Evolutionary conservation across 2,888 invertebrate species (phyloP).

Genomic region (Synanthedon formicaeformis): DNA sequence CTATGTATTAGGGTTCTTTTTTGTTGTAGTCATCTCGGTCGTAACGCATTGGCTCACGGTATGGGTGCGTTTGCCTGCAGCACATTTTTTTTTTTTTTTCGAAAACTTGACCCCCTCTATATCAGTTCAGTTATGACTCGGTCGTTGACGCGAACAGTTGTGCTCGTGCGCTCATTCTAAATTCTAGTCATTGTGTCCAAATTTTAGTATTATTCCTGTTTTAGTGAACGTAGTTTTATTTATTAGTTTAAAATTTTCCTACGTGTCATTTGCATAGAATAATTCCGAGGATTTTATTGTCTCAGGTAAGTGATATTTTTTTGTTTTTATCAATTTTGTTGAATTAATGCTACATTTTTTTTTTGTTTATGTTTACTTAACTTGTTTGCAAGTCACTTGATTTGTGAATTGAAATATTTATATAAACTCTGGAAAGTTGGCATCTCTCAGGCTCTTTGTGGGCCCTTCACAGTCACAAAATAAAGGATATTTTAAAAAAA

Average conservation of each 20-base stretch:
- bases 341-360: no score
- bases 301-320: constrained; percentile 48
- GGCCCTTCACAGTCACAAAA: no score
- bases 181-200: constrained; percentile 68
- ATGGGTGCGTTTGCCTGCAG: constrained; percentile 60
- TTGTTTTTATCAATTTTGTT: constrained; percentile 4
- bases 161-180: constrained; percentile 40
- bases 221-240: constrained; percentile 4
- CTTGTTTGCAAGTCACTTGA: no score
- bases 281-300: constrained; percentile 62
- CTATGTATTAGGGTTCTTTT: constrained; percentile 58
- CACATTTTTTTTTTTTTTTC: constrained; percentile 50
- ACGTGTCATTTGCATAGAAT: constrained; percentile 14
- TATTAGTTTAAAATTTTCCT: constrained; percentile 20
- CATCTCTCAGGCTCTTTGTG: no score
- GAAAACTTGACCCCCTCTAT: constrained; percentile 54
- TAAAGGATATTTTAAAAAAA: no score
- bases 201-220: constrained; percentile 18
- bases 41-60: constrained; percentile 31
- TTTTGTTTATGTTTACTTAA: no score
- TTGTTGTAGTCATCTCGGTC: constrained; percentile 65
- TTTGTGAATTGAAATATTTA: no score
- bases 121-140: constrained; percentile 55
- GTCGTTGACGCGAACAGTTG: constrained; percentile 59
- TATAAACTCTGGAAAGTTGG: no score